Evolutionary conservation across 2,888 invertebrate genomes (phyloP), one percentile per base, ranked within the genome.

Genomic region (Timema cristinae): DNA sequence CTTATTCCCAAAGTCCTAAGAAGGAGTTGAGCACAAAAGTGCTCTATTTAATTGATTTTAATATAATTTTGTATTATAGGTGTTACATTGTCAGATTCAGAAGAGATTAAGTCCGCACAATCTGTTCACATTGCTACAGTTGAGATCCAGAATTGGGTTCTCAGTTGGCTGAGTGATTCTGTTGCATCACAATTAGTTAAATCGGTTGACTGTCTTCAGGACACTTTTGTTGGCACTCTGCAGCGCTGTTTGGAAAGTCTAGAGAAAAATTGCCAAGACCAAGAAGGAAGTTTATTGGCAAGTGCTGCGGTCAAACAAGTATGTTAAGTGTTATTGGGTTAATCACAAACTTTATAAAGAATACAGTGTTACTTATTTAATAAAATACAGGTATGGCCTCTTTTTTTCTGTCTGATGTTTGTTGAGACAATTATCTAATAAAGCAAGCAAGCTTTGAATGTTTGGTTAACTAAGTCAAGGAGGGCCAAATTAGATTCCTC

Each of bases 181-280:
- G 91, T 95, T 49, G 94, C 93, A 59, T 85, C 87, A 71, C 90
- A 93, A 79, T 85, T 95, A 69, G 90, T 92, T 51, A 87, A 88
- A 73, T 94, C 94, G 13, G 90, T 95, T 2, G 90, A 93, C 77
- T 92, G 93, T 79, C 85, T 95, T 59, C 89, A 91, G 76, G 93
- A 94, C 75, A 90, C 90, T 2, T 94, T 93, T 79, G 89, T 93
- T 54, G 94, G 94, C 4, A 94, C 94, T 0, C 81, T 95, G 59
- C 91, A 93, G 78, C 85, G 95, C 80, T 94, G 90, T 79, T 80
- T 91, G 68, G 84, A 87, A 75, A 90, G 88, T 77, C 81, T 91
- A 49, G 90, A 90, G 78, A 85, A 84, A 77, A 85, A 83, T 74
- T 86, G 84, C 75, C 76, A 76, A 16, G 87, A 86, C 49, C 80